Evolutionary conservation across 2,888 invertebrate species (phyloP).

Genomic region (Thereva nobilitata): DNA sequence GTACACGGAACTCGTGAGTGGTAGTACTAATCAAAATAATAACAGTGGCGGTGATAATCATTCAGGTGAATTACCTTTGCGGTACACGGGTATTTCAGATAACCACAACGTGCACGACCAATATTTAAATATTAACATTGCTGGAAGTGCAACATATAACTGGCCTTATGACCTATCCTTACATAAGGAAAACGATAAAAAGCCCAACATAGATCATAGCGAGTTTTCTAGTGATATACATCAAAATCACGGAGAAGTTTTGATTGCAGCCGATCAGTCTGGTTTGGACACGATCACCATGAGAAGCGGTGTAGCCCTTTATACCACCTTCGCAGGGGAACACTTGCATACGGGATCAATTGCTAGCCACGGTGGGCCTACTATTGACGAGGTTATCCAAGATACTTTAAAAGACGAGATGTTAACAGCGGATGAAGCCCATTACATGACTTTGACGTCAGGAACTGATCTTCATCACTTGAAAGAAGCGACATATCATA

Average conservation of each 20-base stretch:
- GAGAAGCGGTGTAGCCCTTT: slow-evolving; percentile 38
- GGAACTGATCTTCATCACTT: slow-evolving; percentile 52
- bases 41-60: slow-evolving; percentile 23
- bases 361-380: slow-evolving; percentile 13
- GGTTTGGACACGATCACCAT: slow-evolving; percentile 29
- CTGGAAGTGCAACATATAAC: slow-evolving; percentile 37
- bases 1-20: slow-evolving; percentile 38
- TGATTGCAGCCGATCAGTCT: slow-evolving; percentile 8
- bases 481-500: slow-evolving; percentile 51
- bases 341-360: slow-evolving; percentile 29
- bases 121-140: slow-evolving; percentile 36
- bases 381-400: slow-evolving; percentile 58
- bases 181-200: slow-evolving; percentile 39
- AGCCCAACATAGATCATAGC: slow-evolving; percentile 13
- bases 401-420: slow-evolving; percentile 58
- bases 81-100: slow-evolving; percentile 33
- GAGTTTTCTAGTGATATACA: slow-evolving; percentile 20
- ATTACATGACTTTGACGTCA: slow-evolving; percentile 54
- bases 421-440: slow-evolving; percentile 50
- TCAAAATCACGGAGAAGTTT: slow-evolving; percentile 8
- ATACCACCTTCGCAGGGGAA: slow-evolving; percentile 32
- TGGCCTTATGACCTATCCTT: slow-evolving; percentile 47
- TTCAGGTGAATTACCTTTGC: slow-evolving; percentile 21
- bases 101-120: slow-evolving; percentile 31
- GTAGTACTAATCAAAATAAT: slow-evolving; percentile 23